These are phyloP conservation scores for Zelleria hepariella DNA, from an alignment of 2,888 invertebrate genomes.

Conservation along the genomic window DNA sequence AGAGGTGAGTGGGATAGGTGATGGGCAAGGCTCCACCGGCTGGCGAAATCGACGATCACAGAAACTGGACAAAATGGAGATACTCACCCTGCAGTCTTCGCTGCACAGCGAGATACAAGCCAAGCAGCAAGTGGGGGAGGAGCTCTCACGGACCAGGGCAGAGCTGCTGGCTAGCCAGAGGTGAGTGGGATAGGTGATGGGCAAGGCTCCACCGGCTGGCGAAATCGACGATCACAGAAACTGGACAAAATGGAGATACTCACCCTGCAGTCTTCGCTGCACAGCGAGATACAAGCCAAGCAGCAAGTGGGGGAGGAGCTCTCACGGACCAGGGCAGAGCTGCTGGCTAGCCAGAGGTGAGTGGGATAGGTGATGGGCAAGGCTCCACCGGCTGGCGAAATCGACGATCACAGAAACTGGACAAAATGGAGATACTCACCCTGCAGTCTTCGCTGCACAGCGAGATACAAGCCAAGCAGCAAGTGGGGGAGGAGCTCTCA, in stretches of 20 bases:
- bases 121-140: constrained; percentile 94
- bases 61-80: constrained; percentile 97
- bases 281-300: constrained; percentile 76
- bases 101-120: constrained; percentile 75
- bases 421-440: constrained; percentile 97
- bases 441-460: constrained; percentile 94
- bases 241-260: constrained; percentile 98
- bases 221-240: constrained; percentile 95
- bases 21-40: constrained; percentile 48
- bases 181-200: constrained; percentile 67
- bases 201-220: constrained; percentile 77
- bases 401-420: constrained; percentile 93
- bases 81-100: constrained; percentile 93
- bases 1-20: constrained; percentile 84
- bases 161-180: constrained; percentile 92
- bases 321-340: constrained; percentile 89
- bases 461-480: constrained; percentile 94
- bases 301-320: constrained; percentile 94
- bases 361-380: constrained; percentile 21
- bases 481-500: constrained; percentile 93
- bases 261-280: constrained; percentile 93
- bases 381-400: constrained; percentile 85
- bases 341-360: constrained; percentile 92
- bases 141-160: constrained; percentile 90
- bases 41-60: constrained; percentile 97